These are phyloP conservation scores for Panthera uncia DNA, from an alignment of 2,113 vertebrate genomes.

Conservation along the genomic window DNA sequence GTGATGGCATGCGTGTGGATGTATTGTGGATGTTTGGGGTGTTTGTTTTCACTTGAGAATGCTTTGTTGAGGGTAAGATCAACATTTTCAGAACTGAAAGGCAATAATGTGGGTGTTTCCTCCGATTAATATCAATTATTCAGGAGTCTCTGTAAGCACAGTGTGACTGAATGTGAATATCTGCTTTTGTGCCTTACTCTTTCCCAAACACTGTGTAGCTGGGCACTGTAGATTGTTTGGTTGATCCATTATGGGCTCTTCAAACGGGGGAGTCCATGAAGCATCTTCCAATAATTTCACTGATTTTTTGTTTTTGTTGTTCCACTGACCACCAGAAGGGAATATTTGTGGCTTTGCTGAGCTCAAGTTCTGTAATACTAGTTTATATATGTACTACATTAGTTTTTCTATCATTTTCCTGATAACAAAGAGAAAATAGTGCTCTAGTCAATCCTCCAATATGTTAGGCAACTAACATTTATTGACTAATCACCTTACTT, in stretches of 20 bases:
- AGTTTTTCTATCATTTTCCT: background rate
- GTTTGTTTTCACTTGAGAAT: background rate
- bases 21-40: background rate
- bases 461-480: constrained; percentile 49
- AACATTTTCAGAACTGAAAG: background rate
- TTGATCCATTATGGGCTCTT: background rate
- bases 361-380: background rate
- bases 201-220: background rate
- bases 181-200: fast-evolving
- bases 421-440: background rate
- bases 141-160: background rate
- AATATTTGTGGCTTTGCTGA: background rate
- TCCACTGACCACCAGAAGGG: background rate
- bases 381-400: background rate
- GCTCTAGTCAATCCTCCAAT: constrained; percentile 49
- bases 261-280: background rate
- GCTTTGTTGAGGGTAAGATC: background rate
- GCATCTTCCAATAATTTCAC: background rate
- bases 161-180: background rate
- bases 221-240: background rate
- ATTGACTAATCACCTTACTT: background rate
- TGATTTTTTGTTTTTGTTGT: background rate
- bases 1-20: fast-evolving
- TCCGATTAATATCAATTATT: background rate
- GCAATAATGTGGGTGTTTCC: background rate